Base-by-base conservation (phyloP, 2,113 vertebrate species). In the Stercorarius parasiticus region DNA sequence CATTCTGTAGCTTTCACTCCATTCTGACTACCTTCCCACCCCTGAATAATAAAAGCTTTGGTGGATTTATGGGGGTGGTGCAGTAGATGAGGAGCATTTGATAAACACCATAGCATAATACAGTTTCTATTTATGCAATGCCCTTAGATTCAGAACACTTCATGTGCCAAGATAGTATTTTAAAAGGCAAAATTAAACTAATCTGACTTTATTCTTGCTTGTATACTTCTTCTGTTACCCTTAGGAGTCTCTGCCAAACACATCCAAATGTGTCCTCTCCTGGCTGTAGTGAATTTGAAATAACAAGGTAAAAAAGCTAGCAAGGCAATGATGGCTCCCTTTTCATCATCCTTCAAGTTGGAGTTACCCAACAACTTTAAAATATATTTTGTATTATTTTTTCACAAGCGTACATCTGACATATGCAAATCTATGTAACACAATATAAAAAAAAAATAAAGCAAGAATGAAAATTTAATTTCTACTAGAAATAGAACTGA, bases 11-110 rank as follows among this genome's bases (percentile, higher is more conserved):
- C 96, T 97, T 98, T 97, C 97, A 95, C 92, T 98, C 95, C 97
- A 96, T 90, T 96, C 97, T 98, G 96, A 96, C 96, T 96, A 96
- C 89, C 97, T 96, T 96, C 97, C 97, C 96, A 98, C 86, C 97
- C 92, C 92, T 97, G 98, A 97, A 98, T 98, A 98, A 98, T 98
- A 98, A 98, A 97, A 97, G 93, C 97, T 98, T 98, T 94, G 96
- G 96, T 97, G 97, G 95, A 96, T 97, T 98, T 98, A 97, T 94
- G 95, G 95, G 94, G 93, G 95, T 96, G 86, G 94, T 95, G 90
- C 86, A 97, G 94, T 86, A 97, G 88, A 96, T 93, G 91, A 87
- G 56, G 78, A 96, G 69, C 88, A 86, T 95, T 93, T 95, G 88
- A 96, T 96, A 96, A 95, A 94, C 84, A 96, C 9, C 61, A 88